A percentile compares a stretch with the other conserved stretches of the same genome.
Evolutionary conservation across 2,888 invertebrate genomes (phyloP).

Genomic region (Drosophila anomalipes): DNA sequence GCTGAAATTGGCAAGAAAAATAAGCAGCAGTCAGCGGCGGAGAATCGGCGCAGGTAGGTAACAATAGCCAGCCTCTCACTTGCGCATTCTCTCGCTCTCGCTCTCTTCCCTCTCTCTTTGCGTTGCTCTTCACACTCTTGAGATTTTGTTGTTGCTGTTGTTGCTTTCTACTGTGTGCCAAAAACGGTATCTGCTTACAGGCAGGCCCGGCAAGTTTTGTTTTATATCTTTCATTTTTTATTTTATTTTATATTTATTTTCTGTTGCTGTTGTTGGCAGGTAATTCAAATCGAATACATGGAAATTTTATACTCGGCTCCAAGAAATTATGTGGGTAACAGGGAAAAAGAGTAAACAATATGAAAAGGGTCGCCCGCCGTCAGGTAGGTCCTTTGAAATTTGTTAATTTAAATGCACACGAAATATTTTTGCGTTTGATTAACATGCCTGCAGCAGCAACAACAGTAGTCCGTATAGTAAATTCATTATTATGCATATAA

Average conservation of each 20-base stretch:
- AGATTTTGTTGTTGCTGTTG: constrained; percentile 35
- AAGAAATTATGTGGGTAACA: constrained; percentile 58
- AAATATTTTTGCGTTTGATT: constrained; percentile 56
- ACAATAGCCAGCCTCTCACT: constrained; percentile 14
- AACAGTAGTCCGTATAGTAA: constrained; percentile 41
- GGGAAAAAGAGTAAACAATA: constrained; percentile 22
- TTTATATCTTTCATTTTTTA: constrained; percentile 19
- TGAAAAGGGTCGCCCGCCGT: constrained; percentile 24
- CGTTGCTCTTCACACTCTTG: constrained; percentile 14
- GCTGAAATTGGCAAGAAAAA: constrained; percentile 74
- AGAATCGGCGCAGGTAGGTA: constrained; percentile 48
- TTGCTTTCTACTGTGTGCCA: constrained; percentile 36
- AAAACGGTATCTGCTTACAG: constrained; percentile 79
- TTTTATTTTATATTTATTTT: background rate
- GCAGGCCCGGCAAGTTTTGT: constrained; percentile 58
- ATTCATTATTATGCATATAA: constrained; percentile 50
- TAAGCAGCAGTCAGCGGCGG: constrained; percentile 22
- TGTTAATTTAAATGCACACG: constrained; percentile 61
- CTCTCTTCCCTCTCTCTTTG: constrained; percentile 15
- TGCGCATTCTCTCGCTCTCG: constrained; percentile 6
- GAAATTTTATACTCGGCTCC: constrained; percentile 69
- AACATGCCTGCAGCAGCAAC: constrained; percentile 39
- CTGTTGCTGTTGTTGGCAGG: constrained; percentile 27
- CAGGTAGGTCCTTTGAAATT: constrained; percentile 70
- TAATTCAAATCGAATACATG: constrained; percentile 76